A percentile compares a stretch with the other conserved stretches of the same genome.
These are phyloP conservation scores for Volucella zonaria DNA, from an alignment of 2,888 invertebrate genomes.

Conservation along the genomic window DNA sequence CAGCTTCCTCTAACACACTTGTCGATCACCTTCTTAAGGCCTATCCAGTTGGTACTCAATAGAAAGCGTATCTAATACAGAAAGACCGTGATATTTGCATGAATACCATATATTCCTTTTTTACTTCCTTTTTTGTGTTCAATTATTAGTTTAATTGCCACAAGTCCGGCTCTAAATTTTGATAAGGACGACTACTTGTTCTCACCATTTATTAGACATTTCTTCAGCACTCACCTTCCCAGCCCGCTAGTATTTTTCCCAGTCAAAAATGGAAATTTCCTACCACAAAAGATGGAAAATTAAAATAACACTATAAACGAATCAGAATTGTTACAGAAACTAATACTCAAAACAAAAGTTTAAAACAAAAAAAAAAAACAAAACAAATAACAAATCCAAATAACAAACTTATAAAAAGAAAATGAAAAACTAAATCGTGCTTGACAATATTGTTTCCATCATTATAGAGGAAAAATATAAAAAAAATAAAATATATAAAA, in stretches of 20 bases:
- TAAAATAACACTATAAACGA: background rate
- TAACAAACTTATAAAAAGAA: constrained; percentile 47
- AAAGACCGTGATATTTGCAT: too few species aligned
- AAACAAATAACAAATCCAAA: constrained; percentile 8
- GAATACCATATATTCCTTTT: too few species aligned
- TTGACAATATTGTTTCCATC: constrained; percentile 81
- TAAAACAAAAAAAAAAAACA: constrained; percentile 5
- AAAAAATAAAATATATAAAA: constrained; percentile 39
- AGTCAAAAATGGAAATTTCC: constrained; percentile 12
- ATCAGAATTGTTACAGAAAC: constrained; percentile 43
- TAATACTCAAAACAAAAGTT: constrained; percentile 20
- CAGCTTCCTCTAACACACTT: too few species aligned
- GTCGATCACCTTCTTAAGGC: too few species aligned
- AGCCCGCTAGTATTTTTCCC: constrained; percentile 12
- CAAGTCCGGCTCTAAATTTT: too few species aligned
- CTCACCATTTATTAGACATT: background rate
- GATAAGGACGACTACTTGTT: too few species aligned
- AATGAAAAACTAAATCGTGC: constrained; percentile 77
- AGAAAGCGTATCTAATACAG: too few species aligned
- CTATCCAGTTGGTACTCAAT: too few species aligned
- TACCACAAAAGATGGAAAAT: constrained; percentile 1
- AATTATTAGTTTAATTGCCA: too few species aligned
- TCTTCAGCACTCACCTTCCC: background rate
- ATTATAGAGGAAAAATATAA: constrained; percentile 70
- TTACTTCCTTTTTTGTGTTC: too few species aligned